Percentiles rank a stretch among this genome's conserved stretches.
phyloP scores from a whole-genome alignment of 2,888 invertebrate genomes.

The Lasioglossum vierecki region DNA sequence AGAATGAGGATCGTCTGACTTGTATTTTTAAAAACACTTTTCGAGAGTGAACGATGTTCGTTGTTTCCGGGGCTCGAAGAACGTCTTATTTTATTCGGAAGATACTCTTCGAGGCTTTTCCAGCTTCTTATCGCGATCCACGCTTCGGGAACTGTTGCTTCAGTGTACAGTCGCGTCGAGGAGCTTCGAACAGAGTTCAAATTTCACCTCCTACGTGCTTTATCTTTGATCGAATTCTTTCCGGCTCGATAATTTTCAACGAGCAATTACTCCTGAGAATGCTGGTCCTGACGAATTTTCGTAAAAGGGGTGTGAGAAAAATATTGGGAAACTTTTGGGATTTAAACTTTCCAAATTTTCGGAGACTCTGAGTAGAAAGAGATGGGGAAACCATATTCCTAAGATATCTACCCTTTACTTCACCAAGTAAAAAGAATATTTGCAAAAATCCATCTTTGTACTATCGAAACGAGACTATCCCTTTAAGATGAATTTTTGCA shows the following conservation, averaged over 20 bases:
- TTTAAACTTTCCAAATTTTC: too few species aligned
- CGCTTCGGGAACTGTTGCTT: slow-evolving; percentile 1
- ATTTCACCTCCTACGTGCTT: background rate
- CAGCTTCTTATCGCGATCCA: background rate
- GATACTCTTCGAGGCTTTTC: background rate
- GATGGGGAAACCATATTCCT: too few species aligned
- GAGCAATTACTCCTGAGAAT: background rate
- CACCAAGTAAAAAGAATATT: too few species aligned
- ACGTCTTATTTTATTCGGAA: background rate
- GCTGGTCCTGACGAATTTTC: background rate
- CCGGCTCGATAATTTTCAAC: background rate
- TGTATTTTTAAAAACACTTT: too few species aligned
- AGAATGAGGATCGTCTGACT: background rate
- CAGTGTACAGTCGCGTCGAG: background rate
- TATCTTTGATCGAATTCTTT: background rate
- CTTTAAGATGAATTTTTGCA: background rate
- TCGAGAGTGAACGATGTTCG: too few species aligned
- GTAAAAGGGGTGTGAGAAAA: background rate
- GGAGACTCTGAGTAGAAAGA: too few species aligned
- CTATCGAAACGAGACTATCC: too few species aligned
- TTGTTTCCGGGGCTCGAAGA: background rate
- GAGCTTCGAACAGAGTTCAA: background rate
- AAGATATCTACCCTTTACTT: too few species aligned
- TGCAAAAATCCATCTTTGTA: too few species aligned
- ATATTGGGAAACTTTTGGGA: background rate